Base-by-base conservation (phyloP, 2,888 invertebrate genomes). In the Chaitophorus viminalis region DNA sequence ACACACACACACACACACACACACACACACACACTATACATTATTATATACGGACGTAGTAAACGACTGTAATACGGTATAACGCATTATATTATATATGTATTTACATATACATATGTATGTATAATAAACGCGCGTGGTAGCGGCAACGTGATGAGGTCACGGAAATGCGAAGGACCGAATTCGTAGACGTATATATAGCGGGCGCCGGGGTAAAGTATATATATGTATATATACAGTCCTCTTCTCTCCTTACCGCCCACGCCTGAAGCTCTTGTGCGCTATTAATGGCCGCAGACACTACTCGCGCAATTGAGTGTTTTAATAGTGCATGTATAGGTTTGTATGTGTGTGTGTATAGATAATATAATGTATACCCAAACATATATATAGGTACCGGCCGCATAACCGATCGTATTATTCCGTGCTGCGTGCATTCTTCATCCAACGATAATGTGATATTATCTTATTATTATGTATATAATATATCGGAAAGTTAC, bases 91-190 rank as follows among this genome's bases (percentile, higher is more conserved):
- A n/a, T n/a, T n/a, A 65, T 82, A 82, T 21, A 4, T 82, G 39
- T 31, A 25, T 54, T 21, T 75, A 36, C 36, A 36, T 74, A 46
- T n/a, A 29, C n/a, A 68, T 84, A n/a, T 25, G 17, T 60, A 39
- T 25, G 17, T 54, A 60, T 79, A 83, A 74, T 74, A 83, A 46
- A 82, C 52, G 72, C 79, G 36, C 54, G 76, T 60, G 65, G 25
- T 33, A 29, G 52, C 18, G 78, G n/a, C 78, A 70, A 21, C 60
- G 52, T 70, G 86, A 86, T 78, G 86, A 87, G 79, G 79, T 87
- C 86, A 72, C 74, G 76, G 68, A 84, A 68, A 46, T 39, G 76
- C 46, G 74, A 81, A 87, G 81, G 74, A 81, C 87, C 60, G 79
- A 81, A 70, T 52, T 74, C 54, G 75, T 75, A 46, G 31, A 60